These are phyloP conservation scores for Fopius arisanus DNA, from an alignment of 1,140 invertebrate species.

Conservation along the genomic window DNA sequence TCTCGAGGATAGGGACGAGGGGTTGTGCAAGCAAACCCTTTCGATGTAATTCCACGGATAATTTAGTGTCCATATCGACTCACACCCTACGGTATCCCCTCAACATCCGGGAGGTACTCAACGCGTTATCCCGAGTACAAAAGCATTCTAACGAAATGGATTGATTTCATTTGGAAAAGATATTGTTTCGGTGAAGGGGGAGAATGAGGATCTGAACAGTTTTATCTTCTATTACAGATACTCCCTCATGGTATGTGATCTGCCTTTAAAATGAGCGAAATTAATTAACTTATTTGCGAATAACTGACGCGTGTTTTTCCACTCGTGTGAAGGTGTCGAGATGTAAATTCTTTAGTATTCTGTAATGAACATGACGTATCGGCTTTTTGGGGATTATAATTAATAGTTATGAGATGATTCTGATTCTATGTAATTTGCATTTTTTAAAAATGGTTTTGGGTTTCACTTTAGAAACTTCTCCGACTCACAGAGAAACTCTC, in stretches of 20 bases:
- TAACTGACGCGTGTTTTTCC: too few species aligned
- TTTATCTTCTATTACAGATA: background rate
- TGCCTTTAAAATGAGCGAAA: background rate
- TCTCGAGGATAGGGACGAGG: background rate
- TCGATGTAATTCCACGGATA: conserved; percentile 2
- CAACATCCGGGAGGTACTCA: background rate
- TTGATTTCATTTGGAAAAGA: conserved; percentile 1
- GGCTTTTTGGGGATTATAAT: too few species aligned
- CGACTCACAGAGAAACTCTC: too few species aligned
- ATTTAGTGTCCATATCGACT: conserved; percentile 15
- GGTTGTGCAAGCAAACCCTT: conserved; percentile 16
- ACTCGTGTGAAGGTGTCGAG: too few species aligned
- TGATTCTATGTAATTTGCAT: too few species aligned
- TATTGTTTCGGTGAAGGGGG: background rate
- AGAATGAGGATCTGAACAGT: background rate
- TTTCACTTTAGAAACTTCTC: too few species aligned
- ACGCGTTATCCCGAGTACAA: background rate
- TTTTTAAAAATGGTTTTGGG: too few species aligned
- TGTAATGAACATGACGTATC: too few species aligned
- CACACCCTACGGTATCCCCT: background rate
- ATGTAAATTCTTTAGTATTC: too few species aligned
- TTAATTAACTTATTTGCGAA: too few species aligned
- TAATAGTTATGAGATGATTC: too few species aligned
- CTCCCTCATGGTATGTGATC: too few species aligned
- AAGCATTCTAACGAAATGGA: background rate